These are phyloP conservation scores for Brachyrhaphis roseni DNA, from an alignment of 2,797 vertebrate genomes.

Conservation along the genomic window DNA sequence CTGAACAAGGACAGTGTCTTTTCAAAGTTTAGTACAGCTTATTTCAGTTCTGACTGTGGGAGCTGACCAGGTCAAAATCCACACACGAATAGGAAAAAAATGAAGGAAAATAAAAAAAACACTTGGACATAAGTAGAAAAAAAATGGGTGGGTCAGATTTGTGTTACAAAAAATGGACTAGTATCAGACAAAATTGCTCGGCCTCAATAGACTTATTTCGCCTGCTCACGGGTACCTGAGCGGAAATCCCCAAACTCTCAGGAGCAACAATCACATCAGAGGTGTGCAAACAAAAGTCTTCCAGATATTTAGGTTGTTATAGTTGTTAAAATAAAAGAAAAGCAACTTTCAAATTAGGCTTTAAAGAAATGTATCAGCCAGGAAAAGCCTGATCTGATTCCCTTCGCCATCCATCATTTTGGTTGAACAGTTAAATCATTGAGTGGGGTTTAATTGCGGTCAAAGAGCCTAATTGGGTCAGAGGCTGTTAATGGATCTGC, in stretches of 20 bases:
- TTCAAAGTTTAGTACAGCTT: background rate
- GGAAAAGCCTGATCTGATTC: background rate
- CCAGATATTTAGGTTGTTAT: background rate
- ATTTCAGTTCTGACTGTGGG: background rate
- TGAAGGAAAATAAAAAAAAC: background rate
- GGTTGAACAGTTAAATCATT: slow-evolving; percentile 42
- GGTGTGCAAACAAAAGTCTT: background rate
- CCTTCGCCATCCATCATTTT: slow-evolving; percentile 27
- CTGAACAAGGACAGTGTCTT: background rate
- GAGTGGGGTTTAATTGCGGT: slow-evolving; percentile 36
- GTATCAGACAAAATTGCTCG: background rate
- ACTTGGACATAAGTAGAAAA: background rate
- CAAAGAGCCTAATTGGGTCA: slow-evolving; percentile 59
- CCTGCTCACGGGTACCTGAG: background rate
- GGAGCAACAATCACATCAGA: background rate
- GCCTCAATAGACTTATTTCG: background rate
- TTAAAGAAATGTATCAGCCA: background rate
- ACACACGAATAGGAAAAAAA: background rate
- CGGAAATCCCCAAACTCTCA: background rate
- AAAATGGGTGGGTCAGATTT: background rate
- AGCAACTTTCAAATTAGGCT: background rate
- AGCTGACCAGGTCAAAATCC: background rate
- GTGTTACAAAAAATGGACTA: background rate
- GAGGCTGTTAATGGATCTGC: slow-evolving; percentile 46
- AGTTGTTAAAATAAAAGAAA: background rate